Percentiles rank a stretch among this genome's conserved stretches.
phyloP scores from a whole-genome alignment of 2,113 vertebrate genomes.

The Ctenomys sociabilis region DNA sequence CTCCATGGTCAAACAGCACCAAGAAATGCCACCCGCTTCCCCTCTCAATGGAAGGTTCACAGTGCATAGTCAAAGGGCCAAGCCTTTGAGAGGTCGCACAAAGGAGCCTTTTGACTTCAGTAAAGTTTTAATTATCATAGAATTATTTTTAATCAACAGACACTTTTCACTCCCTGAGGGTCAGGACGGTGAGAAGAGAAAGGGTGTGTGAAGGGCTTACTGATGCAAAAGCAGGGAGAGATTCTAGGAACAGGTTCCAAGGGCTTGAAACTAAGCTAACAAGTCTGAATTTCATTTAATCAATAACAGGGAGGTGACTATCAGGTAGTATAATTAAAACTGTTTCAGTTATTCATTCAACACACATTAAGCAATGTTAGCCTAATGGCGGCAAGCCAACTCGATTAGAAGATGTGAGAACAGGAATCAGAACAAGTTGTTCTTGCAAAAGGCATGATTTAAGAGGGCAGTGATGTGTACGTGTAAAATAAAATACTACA shows the following conservation, averaged over 20 bases:
- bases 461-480: neutral
- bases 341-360: conserved; percentile 33
- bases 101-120: conserved; percentile 12
- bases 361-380: conserved; percentile 12
- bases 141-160: conserved; percentile 41
- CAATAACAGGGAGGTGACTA: neutral
- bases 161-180: conserved; percentile 39
- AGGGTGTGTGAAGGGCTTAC: neutral
- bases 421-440: neutral
- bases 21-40: conserved; percentile 38
- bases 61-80: conserved; percentile 32
- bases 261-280: neutral
- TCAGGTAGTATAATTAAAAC: neutral
- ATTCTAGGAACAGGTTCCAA: neutral
- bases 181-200: neutral
- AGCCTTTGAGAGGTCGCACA: conserved; percentile 47
- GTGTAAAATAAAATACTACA: neutral
- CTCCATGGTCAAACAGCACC: conserved; percentile 22
- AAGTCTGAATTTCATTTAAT: conserved; percentile 7
- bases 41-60: conserved; percentile 1
- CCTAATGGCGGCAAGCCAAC: conserved; percentile 1
- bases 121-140: conserved; percentile 47
- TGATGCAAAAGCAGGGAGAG: neutral
- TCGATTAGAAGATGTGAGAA: conserved; percentile 36
- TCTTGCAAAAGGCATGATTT: conserved; percentile 33